A percentile compares a stretch with the other conserved stretches of the same genome.
These are phyloP conservation scores for Diphyllodes magnificus DNA, from an alignment of 2,113 vertebrate species.

Conservation along the genomic window DNA sequence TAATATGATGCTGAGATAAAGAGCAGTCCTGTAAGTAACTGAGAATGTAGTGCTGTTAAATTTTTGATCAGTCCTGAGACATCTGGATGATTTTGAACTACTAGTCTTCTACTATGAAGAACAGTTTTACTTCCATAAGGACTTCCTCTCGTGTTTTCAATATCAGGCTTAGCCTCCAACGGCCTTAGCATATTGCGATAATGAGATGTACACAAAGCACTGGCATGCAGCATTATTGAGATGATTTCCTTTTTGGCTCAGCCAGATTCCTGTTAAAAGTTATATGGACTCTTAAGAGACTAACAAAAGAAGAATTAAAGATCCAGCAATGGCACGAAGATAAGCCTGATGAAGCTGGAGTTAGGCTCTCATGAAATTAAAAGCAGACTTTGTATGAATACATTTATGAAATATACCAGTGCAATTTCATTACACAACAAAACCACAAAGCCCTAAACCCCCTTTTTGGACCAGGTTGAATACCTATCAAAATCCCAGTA, in stretches of 20 bases:
- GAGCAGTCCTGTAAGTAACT: background rate
- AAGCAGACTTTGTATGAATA: conserved; percentile 37
- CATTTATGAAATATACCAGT: conserved; percentile 21
- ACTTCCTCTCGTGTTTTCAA: conserved; percentile 47
- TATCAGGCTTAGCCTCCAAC: conserved; percentile 19
- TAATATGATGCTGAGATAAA: background rate
- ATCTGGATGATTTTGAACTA: conserved; percentile 57
- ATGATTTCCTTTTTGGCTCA: conserved; percentile 65
- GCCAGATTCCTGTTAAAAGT: conserved; percentile 62
- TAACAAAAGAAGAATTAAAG: conserved; percentile 50
- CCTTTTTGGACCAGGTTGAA: background rate
- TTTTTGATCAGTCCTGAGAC: background rate
- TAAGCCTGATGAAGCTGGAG: conserved; percentile 26
- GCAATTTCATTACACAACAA: background rate
- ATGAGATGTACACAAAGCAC: conserved; percentile 57
- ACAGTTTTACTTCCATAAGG: conserved; percentile 8
- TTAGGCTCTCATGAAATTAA: conserved; percentile 38
- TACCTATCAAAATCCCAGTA: background rate
- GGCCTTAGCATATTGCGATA: conserved; percentile 23
- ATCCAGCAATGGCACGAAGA: conserved; percentile 39
- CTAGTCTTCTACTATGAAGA: conserved; percentile 13
- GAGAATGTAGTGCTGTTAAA: background rate
- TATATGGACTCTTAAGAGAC: conserved; percentile 35
- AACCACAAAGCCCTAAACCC: background rate
- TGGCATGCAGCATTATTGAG: conserved; percentile 38